These are phyloP conservation scores for Adelosebastes latens DNA, from an alignment of 2,797 vertebrate species.

Conservation along the genomic window DNA sequence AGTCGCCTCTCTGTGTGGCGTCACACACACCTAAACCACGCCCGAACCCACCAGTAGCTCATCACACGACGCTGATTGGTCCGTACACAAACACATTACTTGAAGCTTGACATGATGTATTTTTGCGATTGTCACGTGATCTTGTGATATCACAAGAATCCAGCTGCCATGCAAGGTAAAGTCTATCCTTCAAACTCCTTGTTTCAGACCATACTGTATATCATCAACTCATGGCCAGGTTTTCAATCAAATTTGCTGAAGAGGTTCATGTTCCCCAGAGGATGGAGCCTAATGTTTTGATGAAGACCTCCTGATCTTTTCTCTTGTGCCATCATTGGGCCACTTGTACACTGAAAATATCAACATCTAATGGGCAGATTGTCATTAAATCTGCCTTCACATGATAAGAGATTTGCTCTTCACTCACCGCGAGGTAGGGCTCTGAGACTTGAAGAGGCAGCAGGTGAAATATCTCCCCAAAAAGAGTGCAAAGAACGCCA, in stretches of 20 bases:
- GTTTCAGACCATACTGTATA: background rate
- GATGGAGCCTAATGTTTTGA: background rate
- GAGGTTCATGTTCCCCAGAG: background rate
- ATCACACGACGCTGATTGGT: no score
- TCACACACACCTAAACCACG: no score
- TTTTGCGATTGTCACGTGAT: accelerated
- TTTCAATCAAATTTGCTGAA: background rate
- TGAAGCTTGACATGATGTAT: no score
- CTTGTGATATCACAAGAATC: no score
- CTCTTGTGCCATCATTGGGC: background rate
- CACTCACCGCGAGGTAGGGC: no score
- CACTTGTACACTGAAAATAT: background rate
- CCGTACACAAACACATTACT: no score
- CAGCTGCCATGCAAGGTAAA: background rate
- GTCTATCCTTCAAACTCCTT: background rate
- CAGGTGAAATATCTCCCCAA: no score
- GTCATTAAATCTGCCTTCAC: background rate
- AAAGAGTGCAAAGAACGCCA: no score
- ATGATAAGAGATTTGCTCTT: no score
- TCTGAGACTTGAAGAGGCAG: no score
- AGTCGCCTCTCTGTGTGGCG: no score
- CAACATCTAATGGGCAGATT: background rate
- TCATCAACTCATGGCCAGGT: background rate
- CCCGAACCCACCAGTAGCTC: no score
- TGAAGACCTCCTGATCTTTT: background rate